phyloP scores from a whole-genome alignment of 1,140 invertebrate genomes.

The Centruroides sculpturatus region DNA sequence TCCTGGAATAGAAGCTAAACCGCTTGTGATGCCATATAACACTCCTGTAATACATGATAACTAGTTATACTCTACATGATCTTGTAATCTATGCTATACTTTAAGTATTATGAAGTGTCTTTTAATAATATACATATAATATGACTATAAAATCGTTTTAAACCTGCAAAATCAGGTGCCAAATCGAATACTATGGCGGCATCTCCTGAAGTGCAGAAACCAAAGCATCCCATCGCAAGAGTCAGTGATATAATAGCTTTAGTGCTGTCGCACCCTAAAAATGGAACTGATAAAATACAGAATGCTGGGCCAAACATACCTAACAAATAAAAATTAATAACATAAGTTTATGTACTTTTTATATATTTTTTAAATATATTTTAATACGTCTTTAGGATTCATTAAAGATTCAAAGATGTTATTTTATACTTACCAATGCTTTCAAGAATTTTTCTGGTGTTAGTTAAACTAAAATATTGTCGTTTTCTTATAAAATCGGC shows the following conservation, averaged over 20 bases:
- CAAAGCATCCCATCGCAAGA: constrained; percentile 14
- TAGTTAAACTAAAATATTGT: constrained; percentile 8
- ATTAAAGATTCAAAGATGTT: background rate
- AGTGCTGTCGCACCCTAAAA: constrained; percentile 10
- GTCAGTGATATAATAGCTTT: constrained; percentile 13
- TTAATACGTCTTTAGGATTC: too few relatives aligned
- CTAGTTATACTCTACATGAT: too few relatives aligned
- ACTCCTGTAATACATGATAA: constrained; percentile 32
- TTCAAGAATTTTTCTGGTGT: constrained; percentile 19
- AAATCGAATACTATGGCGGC: constrained; percentile 41
- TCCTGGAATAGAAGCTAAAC: constrained; percentile 29
- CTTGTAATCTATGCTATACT: too few relatives aligned
- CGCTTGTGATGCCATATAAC: constrained; percentile 51
- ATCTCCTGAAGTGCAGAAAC: constrained; percentile 18
- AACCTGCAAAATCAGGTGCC: constrained; percentile 54
- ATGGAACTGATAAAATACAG: constrained; percentile 15
- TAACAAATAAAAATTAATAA: background rate
- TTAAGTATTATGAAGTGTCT: too few relatives aligned
- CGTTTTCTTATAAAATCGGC: constrained; percentile 15
- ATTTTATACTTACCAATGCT: constrained; percentile 6
- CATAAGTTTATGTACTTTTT: too few relatives aligned
- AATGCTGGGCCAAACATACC: constrained; percentile 14
- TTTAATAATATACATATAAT: background rate
- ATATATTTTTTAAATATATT: too few relatives aligned
- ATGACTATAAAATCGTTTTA: background rate